Evolutionary conservation across 2,888 invertebrate species (phyloP).

Genomic region (Ophion ventricosus): DNA sequence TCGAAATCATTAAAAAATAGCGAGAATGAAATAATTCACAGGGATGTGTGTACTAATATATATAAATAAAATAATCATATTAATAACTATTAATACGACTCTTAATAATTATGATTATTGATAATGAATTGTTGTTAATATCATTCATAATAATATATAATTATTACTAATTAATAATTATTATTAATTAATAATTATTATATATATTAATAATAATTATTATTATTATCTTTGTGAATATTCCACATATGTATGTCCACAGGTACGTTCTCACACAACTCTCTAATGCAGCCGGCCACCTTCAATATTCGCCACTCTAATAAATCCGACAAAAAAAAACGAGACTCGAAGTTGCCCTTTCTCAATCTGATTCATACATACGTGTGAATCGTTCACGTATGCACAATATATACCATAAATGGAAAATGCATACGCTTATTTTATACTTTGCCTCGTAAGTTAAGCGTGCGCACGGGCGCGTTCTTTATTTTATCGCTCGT

Average conservation of each 20-base stretch:
- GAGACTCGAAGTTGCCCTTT: neutral
- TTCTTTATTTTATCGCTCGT: conserved; percentile 55
- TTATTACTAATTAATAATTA: neutral
- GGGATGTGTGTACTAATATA: neutral
- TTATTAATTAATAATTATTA: neutral
- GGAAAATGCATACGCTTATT: conserved; percentile 21
- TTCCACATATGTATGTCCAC: neutral
- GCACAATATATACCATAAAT: conserved; percentile 9
- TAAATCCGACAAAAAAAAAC: neutral
- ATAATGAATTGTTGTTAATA: too few relatives aligned
- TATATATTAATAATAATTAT: neutral
- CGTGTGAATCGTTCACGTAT: neutral
- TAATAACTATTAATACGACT: neutral
- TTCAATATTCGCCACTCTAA: neutral
- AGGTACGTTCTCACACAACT: neutral
- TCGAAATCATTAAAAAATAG: conserved; percentile 32
- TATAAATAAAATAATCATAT: neutral
- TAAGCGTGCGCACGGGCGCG: conserved; percentile 21
- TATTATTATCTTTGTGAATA: neutral
- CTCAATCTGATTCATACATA: neutral
- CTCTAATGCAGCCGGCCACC: neutral
- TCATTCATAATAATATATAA: neutral
- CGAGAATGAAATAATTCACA: neutral
- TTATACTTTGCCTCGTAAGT: conserved; percentile 33
- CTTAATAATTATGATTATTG: neutral